phyloP scores from a whole-genome alignment of 2,797 vertebrate species.

The Leuciscus waleckii region DNA sequence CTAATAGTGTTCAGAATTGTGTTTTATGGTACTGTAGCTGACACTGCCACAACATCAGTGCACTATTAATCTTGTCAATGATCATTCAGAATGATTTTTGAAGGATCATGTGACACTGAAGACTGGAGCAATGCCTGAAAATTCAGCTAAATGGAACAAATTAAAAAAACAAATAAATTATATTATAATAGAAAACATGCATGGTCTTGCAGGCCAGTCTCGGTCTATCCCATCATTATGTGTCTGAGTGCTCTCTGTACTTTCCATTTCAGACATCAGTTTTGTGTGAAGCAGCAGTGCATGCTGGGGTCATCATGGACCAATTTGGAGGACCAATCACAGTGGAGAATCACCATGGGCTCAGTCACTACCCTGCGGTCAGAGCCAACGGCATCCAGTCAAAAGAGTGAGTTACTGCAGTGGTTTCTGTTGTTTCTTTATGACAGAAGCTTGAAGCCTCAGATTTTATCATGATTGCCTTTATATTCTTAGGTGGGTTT shows the following conservation, averaged over 20 bases:
- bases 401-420: conserved; percentile 76
- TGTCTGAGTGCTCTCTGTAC: conserved; percentile 7
- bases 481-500: background rate
- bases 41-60: background rate
- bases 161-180: no score
- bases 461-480: conserved; percentile 16
- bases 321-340: conserved; percentile 83
- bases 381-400: conserved; percentile 83
- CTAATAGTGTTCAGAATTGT: background rate
- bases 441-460: background rate
- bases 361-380: conserved; percentile 78
- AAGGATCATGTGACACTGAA: no score
- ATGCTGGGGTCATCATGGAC: conserved; percentile 83
- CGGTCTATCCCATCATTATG: background rate
- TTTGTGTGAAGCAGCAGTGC: conserved; percentile 86
- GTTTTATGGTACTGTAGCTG: background rate
- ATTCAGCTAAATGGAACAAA: no score
- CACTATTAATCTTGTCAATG: background rate
- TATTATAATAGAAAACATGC: background rate
- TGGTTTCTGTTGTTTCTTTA: background rate
- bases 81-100: no score
- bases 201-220: background rate
- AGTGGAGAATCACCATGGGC: conserved; percentile 78
- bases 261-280: conserved; percentile 83
- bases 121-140: no score